Conservation (phyloP, 1,140 invertebrate genomes). For the Trichonephila clavata region DNA sequence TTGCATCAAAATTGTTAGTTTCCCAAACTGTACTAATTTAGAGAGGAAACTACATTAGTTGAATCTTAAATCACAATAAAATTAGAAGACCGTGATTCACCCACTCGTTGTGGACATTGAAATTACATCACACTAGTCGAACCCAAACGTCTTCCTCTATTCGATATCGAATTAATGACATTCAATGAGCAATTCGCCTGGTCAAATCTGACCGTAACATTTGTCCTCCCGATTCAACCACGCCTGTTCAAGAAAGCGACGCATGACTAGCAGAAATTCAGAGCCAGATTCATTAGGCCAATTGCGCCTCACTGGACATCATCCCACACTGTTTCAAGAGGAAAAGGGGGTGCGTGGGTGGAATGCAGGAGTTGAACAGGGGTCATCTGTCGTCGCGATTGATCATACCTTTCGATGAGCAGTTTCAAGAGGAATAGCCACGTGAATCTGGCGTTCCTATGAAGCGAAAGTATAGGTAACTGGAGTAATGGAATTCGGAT, state of each 20-base stretch:
- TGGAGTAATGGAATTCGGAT: not conserved
- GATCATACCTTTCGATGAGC: slow-evolving; percentile 18
- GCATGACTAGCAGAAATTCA: not conserved
- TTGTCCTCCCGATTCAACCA: slow-evolving; percentile 13
- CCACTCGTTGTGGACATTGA: too few relatives aligned
- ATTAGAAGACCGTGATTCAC: too few relatives aligned
- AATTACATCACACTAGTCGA: not conserved
- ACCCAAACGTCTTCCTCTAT: not conserved
- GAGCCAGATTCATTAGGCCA: not conserved
- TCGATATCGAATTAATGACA: slow-evolving; percentile 25
- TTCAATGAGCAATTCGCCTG: not conserved
- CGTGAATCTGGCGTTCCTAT: not conserved
- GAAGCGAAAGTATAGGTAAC: not conserved
- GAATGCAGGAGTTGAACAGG: not conserved
- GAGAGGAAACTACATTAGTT: too few relatives aligned
- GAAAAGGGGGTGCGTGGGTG: not conserved
- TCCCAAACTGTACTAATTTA: too few relatives aligned
- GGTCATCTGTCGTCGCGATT: slow-evolving; percentile 3
- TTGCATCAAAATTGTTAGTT: too few relatives aligned
- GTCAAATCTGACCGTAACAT: slow-evolving; percentile 21
- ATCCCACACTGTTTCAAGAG: not conserved
- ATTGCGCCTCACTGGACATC: not conserved
- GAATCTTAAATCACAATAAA: too few relatives aligned
- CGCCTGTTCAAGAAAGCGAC: not conserved
- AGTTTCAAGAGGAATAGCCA: not conserved